Evolutionary conservation across 2,113 vertebrate species (phyloP), one percentile per base, ranked within the genome.

Genomic region (Pyrgilauda ruficollis): DNA sequence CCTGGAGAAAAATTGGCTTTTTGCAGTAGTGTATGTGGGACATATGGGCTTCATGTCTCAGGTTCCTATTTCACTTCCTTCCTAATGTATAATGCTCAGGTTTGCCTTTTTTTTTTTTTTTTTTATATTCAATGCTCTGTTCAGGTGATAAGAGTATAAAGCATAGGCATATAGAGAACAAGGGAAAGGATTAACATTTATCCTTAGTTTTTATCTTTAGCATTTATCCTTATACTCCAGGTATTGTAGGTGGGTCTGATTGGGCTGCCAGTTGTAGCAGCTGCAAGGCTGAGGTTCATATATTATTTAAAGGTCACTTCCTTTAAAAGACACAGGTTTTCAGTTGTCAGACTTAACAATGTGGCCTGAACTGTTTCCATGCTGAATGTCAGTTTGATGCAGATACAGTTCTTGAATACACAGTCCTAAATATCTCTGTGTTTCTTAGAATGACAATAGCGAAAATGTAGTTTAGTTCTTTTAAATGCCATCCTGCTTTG

Each of bases 1-100:
- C 85, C 87, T 90, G 87, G 88, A 97, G 89, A 91, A 43, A 92
- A 97, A 90, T 21, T 89, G 93, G 89, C 87, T 69, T 97, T 97
- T 95, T 96, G 49, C 53, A 64, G 43, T 18, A n/a, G 22, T 47
- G 21, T 85, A 49, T 0, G 5, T 47, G 33, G 46, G 63, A 56
- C 27, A 61, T 52, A 41, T 0, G 2, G 53, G 52, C 37, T 72
- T 94, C 80, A 31, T 55, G 49, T 24, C 67, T 68, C 39, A 67
- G 41, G 63, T 61, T 93, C n/a, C 73, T 87, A 52, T 85, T 95
- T 96, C 33, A 72, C 39, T 84, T 95, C 84, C 18, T 84, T 75
- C 41, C 18, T 20, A n/a, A 66, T 78, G 14, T 47, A 89, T 77
- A 82, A 83, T 92, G 50, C 93, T 80, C 30, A 78, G 4, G 24